Evolutionary conservation across 2,797 vertebrate species (phyloP).

Genomic region (Capromys pilorides): DNA sequence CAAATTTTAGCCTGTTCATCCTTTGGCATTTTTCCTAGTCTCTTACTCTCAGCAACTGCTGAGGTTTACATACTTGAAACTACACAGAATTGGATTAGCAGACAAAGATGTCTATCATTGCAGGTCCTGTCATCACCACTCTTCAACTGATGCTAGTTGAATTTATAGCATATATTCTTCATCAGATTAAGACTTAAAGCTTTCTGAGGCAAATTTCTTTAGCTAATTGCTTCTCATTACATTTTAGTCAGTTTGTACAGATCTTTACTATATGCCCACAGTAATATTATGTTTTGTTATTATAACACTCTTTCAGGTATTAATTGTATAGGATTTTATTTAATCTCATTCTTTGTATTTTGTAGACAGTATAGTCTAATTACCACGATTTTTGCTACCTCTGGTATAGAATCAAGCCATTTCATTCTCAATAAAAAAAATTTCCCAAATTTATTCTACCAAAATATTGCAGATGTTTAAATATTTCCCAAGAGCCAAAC

Average conservation of each 20-base stretch:
- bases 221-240: neutral
- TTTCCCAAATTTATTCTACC: constrained; percentile 51
- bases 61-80: constrained; percentile 33
- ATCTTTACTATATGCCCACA: neutral
- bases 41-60: no score
- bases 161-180: neutral
- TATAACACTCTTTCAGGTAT: constrained; percentile 34
- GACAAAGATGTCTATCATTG: neutral
- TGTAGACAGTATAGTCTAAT: neutral
- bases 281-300: neutral
- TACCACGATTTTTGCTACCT: constrained; percentile 10
- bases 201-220: neutral
- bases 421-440: constrained; percentile 16
- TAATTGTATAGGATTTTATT: neutral
- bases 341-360: constrained; percentile 16
- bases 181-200: neutral
- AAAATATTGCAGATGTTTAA: constrained; percentile 49
- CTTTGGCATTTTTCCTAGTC: no score
- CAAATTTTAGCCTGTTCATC: no score
- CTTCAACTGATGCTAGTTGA: neutral
- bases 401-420: neutral
- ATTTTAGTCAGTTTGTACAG: neutral
- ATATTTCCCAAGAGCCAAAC: constrained; percentile 32
- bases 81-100: neutral
- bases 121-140: neutral